Base-by-base conservation (phyloP, 2,888 invertebrate genomes). In the Lymantria monacha region DNA sequence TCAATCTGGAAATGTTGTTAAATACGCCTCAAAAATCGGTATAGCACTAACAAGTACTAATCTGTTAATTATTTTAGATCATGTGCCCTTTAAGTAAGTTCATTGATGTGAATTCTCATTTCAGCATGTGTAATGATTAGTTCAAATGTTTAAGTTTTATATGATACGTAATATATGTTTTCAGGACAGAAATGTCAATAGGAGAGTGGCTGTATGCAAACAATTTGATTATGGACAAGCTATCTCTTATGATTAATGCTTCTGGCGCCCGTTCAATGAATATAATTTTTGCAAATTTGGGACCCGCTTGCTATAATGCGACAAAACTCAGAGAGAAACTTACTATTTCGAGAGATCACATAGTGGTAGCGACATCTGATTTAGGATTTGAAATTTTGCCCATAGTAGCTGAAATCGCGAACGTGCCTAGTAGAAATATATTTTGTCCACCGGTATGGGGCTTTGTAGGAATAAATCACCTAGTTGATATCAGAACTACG, bases 391-490 rank as follows among this genome's bases (percentile, higher is more conserved):
- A 91, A 56, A 74, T 87, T 45, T 68, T 90, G 22, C 73, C 79
- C 33, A 67, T 79, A 30, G 67, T 87, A 30, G 85, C 93, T 10
- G 80, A 91, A 70, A 79, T 85, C 45, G 83, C 88, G 8, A 80
- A 88, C 66, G 72, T 93, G 10, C 85, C 91, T 0, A 59, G 91
- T 51, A 76, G 77, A 61, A 83, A 90, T 63, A 87, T 94, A 64
- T 90, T 91, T 67, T 93, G 92, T 49, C 93, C 94, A 9, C 93
- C 94, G 31, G 93, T 94, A 7, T 94, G 94, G 94, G 94, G 94
- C 9, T 94, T 92, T 61, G 82, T 93, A 30, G 93, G 93, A 11
- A 72, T 92, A 15, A 92, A 92, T 65, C 87, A 92, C 36, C 85
- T 92, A 49, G 85, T 93, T 7, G 94, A 94, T 71, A 71, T 93